Evolutionary conservation across 2,888 invertebrate genomes (phyloP).

Genomic region (Gonocerus acuteangulatus): DNA sequence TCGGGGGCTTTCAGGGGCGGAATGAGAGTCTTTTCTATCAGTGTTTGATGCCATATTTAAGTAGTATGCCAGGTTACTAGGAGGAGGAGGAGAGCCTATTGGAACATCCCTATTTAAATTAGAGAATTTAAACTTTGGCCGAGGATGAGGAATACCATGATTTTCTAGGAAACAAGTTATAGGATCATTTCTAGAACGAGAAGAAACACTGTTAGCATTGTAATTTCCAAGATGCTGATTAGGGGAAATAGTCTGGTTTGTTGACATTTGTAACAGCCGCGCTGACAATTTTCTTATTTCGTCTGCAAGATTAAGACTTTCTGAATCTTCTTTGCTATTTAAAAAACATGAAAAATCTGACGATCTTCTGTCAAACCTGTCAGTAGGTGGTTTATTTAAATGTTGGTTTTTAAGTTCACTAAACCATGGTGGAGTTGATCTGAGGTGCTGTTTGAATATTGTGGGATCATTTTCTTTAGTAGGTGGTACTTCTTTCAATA

Average conservation of each 20-base stretch:
- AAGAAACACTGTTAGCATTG: background rate
- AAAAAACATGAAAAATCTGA: constrained; percentile 68
- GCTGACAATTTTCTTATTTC: constrained; percentile 74
- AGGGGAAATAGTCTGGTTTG: constrained; percentile 11
- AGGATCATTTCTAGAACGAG: constrained; percentile 24
- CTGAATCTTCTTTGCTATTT: constrained; percentile 34
- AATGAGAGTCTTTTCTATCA: constrained; percentile 33
- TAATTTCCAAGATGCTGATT: constrained; percentile 24
- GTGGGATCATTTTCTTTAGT: constrained; percentile 7
- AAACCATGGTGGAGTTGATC: constrained; percentile 33
- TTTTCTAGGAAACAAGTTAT: constrained; percentile 32
- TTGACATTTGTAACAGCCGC: constrained; percentile 33
- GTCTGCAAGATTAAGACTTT: constrained; percentile 53
- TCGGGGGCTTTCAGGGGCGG: constrained; percentile 39
- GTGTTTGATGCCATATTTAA: constrained; percentile 22
- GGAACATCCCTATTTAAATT: constrained; percentile 66
- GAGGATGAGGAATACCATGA: constrained; percentile 39
- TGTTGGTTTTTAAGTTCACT: constrained; percentile 24
- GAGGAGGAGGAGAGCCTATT: constrained; percentile 48
- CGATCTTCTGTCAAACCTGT: constrained; percentile 60
- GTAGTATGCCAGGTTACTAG: constrained; percentile 36
- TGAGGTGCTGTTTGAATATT: constrained; percentile 27
- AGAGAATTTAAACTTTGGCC: constrained; percentile 58
- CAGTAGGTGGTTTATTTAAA: constrained; percentile 7
- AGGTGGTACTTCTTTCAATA: constrained; percentile 1